Conservation (phyloP, 1,140 invertebrate species). For the Danaus melanippus region DNA sequence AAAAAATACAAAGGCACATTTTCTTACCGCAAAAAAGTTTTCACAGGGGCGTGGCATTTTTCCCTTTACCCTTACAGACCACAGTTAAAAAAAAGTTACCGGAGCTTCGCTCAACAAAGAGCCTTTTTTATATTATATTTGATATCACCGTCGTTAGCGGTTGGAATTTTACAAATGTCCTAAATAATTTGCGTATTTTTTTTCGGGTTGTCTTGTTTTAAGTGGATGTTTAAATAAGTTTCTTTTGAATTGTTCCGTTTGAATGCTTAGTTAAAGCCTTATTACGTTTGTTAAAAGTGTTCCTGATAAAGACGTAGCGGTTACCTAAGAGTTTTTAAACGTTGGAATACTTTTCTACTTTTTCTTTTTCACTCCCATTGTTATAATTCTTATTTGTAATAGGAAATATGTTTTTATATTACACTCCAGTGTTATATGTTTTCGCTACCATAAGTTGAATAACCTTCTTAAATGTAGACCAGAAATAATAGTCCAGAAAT, state of each 20-base stretch:
- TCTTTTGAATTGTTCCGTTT: conserved; percentile 35
- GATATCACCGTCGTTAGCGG: conserved; percentile 59
- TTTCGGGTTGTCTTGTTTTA: conserved; percentile 38
- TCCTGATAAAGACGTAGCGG: too few relatives aligned
- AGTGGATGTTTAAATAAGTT: conserved; percentile 38
- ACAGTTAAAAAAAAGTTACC: conserved; percentile 51
- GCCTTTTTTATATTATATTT: conserved; percentile 59
- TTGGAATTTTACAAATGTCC: conserved; percentile 58
- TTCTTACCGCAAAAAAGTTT: conserved; percentile 65
- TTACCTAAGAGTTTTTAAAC: too few relatives aligned
- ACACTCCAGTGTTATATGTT: too few relatives aligned
- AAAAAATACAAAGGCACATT: conserved; percentile 55
- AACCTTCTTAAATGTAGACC: too few relatives aligned
- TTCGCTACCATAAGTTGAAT: too few relatives aligned
- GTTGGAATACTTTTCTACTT: too few relatives aligned
- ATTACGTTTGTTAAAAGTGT: too few relatives aligned
- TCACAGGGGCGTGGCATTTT: conserved; percentile 47
- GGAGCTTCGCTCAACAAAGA: conserved; percentile 41
- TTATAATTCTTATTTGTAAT: too few relatives aligned
- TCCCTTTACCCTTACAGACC: conserved; percentile 49
- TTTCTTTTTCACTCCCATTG: too few relatives aligned
- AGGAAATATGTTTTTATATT: too few relatives aligned
- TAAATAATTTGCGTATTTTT: conserved; percentile 53
- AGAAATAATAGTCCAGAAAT: too few relatives aligned
- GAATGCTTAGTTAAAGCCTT: conserved; percentile 10